These are phyloP conservation scores for Plodia interpunctella DNA, from an alignment of 1,140 invertebrate genomes.

Conservation along the genomic window DNA sequence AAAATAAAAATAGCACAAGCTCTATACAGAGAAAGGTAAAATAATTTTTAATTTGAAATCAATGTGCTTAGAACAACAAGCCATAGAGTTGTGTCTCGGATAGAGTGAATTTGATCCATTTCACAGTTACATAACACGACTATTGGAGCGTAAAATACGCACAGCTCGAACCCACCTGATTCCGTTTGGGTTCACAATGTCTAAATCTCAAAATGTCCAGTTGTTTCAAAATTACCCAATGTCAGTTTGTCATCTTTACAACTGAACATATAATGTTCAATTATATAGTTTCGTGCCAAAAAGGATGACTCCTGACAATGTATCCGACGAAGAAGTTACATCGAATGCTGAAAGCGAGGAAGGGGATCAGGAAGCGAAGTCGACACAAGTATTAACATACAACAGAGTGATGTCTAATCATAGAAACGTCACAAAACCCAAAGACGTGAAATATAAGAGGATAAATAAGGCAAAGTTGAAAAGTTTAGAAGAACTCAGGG, in stretches of 20 bases:
- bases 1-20: too few species aligned
- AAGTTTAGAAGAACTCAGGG: slow-evolving; percentile 88
- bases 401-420: slow-evolving; percentile 94
- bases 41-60: background rate
- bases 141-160: slow-evolving; percentile 3
- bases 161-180: background rate
- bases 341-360: slow-evolving; percentile 63
- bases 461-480: slow-evolving; percentile 94
- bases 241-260: too few species aligned
- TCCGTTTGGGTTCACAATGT: background rate
- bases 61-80: background rate
- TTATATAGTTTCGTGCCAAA: slow-evolving; percentile 76
- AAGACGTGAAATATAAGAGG: slow-evolving; percentile 93
- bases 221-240: too few species aligned
- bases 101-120: slow-evolving; percentile 2
- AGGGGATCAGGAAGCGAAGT: slow-evolving; percentile 53
- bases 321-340: slow-evolving; percentile 65
- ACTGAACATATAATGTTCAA: too few species aligned
- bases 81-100: background rate
- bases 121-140: background rate
- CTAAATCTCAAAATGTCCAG: too few species aligned
- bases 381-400: slow-evolving; percentile 85
- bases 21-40: background rate
- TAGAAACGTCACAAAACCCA: slow-evolving; percentile 91
- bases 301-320: slow-evolving; percentile 68